phyloP scores from a whole-genome alignment of 2,888 invertebrate genomes.

The Oegoconia quadripuncta region DNA sequence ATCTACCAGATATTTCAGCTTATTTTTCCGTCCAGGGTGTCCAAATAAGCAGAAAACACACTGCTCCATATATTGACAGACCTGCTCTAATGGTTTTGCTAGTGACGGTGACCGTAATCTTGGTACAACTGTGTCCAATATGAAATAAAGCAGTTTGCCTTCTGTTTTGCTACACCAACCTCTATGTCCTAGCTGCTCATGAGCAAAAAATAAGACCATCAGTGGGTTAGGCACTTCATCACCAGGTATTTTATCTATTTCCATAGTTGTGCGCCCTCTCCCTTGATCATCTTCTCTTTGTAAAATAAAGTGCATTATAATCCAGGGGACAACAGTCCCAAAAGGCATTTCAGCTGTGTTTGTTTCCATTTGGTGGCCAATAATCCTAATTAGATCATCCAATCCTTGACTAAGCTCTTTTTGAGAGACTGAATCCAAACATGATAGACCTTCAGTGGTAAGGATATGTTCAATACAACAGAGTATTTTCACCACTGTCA shows the following conservation, averaged over 20 bases:
- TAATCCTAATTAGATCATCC: conserved; percentile 86
- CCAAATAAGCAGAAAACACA: conserved; percentile 90
- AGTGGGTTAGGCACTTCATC: conserved; percentile 86
- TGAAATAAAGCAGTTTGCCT: conserved; percentile 88
- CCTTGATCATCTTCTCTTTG: conserved; percentile 85
- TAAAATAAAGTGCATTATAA: conserved; percentile 88
- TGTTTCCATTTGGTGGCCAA: conserved; percentile 89
- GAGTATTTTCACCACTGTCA: conserved; percentile 65
- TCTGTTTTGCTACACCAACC: conserved; percentile 89
- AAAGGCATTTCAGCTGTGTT: conserved; percentile 82
- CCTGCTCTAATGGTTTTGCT: conserved; percentile 81
- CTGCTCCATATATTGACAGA: conserved; percentile 91
- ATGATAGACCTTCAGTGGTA: conserved; percentile 61
- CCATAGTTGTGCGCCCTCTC: conserved; percentile 68
- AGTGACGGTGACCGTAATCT: conserved; percentile 83
- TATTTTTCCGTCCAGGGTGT: conserved; percentile 85
- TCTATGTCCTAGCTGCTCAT: conserved; percentile 88
- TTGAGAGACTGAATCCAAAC: conserved; percentile 74
- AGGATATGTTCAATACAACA: conserved; percentile 69
- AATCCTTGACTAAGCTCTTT: conserved; percentile 83
- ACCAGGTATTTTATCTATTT: conserved; percentile 58
- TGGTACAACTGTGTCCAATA: conserved; percentile 86
- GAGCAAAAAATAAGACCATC: conserved; percentile 88
- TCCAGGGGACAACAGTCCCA: conserved; percentile 88
- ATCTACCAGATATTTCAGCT: conserved; percentile 82